phyloP scores from a whole-genome alignment of 2,888 invertebrate species.

The Eupithecia tripunctaria region DNA sequence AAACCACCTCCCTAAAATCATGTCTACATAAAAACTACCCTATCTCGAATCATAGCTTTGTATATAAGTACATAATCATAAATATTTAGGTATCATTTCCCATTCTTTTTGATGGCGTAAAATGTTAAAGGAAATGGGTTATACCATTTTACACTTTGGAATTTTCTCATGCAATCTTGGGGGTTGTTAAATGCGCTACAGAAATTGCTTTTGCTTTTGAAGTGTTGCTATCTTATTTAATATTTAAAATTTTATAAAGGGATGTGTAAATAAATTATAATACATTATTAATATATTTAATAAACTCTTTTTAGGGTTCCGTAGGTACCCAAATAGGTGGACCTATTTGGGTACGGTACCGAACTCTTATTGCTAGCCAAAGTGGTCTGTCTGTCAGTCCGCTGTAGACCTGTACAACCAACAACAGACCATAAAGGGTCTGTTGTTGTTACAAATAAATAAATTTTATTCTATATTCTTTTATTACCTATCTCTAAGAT shows the following conservation, averaged over 20 bases:
- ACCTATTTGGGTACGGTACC: too few relatives aligned
- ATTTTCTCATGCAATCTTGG: conserved; percentile 20
- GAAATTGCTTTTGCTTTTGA: conserved; percentile 17
- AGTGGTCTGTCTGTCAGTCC: neutral
- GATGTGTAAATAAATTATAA: neutral
- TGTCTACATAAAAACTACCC: conserved; percentile 32
- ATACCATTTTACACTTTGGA: conserved; percentile 8
- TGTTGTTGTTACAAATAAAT: too few relatives aligned
- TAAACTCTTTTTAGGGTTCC: neutral
- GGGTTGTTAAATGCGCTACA: conserved; percentile 14
- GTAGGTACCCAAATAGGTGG: neutral
- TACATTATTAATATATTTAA: neutral
- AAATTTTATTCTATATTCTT: too few relatives aligned
- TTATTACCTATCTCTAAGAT: too few relatives aligned
- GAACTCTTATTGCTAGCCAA: neutral
- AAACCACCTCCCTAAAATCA: conserved; percentile 34
- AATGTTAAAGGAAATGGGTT: conserved; percentile 19
- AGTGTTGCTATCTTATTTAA: neutral
- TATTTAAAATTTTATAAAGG: neutral
- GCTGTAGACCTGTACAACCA: too few relatives aligned
- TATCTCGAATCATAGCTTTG: conserved; percentile 34
- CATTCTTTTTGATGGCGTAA: conserved; percentile 34
- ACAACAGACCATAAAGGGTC: too few relatives aligned
- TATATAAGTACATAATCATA: conserved; percentile 34
- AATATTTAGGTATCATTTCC: conserved; percentile 36